phyloP scores from a whole-genome alignment of 2,113 vertebrate species.

The Etheostoma cragini region DNA sequence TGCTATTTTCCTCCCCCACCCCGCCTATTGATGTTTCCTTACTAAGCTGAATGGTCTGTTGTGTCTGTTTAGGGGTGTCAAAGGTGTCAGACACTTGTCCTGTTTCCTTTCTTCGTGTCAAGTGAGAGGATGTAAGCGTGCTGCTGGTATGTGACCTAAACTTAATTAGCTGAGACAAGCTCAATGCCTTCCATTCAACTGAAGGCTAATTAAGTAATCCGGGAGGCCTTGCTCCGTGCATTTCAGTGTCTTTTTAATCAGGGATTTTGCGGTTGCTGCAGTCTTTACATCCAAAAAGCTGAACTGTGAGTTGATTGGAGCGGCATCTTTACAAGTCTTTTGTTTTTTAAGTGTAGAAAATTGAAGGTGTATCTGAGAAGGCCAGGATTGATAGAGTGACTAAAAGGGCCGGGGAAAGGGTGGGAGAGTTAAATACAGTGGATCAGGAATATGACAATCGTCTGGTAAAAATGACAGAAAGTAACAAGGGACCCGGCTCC shows the following conservation, averaged over 20 bases:
- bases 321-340: too few species aligned
- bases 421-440: too few species aligned
- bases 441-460: too few species aligned
- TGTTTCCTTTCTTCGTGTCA: not conserved
- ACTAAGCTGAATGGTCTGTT: slow-evolving; percentile 35
- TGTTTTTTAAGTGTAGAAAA: too few species aligned
- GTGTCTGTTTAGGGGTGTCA: slow-evolving; percentile 20
- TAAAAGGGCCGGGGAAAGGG: too few species aligned
- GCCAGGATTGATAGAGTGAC: too few species aligned
- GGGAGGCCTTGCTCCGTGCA: not conserved
- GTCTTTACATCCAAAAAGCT: too few species aligned
- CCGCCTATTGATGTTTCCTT: slow-evolving; percentile 37
- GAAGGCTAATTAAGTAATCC: slow-evolving; percentile 21
- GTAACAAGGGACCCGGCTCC: too few species aligned
- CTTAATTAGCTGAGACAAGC: slow-evolving; percentile 40
- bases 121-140: not conserved
- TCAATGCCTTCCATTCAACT: slow-evolving; percentile 2
- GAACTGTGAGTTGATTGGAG: too few species aligned
- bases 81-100: slow-evolving; percentile 14
- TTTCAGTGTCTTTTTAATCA: not conserved
- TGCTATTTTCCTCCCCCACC: slow-evolving; percentile 6
- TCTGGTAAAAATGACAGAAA: too few species aligned
- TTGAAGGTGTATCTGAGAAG: too few species aligned
- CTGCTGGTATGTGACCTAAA: slow-evolving; percentile 3
- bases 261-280: not conserved